phyloP scores from a whole-genome alignment of 2,797 vertebrate genomes.

The Coregonus sp. region DNA sequence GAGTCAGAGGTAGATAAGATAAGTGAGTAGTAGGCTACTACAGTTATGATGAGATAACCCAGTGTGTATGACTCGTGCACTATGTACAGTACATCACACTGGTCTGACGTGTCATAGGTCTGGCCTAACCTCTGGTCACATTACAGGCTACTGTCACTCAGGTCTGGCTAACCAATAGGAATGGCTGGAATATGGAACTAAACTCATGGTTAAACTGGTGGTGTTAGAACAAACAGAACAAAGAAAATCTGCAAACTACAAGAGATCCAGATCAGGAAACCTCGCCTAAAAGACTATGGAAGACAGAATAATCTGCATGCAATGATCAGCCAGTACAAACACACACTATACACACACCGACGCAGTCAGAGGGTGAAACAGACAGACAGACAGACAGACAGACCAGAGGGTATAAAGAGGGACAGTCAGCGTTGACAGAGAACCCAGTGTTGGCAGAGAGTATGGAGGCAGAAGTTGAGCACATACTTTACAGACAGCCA shows the following conservation, averaged over 20 bases:
- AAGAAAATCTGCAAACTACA: not conserved
- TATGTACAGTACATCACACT: constrained; percentile 13
- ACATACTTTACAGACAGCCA: constrained; percentile 42
- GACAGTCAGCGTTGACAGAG: too few species aligned
- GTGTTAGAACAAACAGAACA: constrained; percentile 10
- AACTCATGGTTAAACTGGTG: not conserved
- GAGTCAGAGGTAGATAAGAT: too few species aligned
- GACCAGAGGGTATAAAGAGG: not conserved
- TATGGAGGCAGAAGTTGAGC: too few species aligned
- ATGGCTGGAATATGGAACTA: not conserved
- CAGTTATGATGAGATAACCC: not conserved
- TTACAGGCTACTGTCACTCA: not conserved
- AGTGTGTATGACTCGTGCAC: not conserved
- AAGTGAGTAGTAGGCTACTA: too few species aligned
- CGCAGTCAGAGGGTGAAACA: not conserved
- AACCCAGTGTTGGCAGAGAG: too few species aligned
- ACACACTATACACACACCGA: not conserved
- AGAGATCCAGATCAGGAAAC: constrained; percentile 21
- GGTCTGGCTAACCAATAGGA: too few species aligned
- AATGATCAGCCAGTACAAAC: constrained; percentile 9
- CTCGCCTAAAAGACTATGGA: constrained; percentile 17
- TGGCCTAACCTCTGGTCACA: constrained; percentile 4
- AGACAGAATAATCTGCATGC: constrained; percentile 50
- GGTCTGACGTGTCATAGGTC: not conserved
- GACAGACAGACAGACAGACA: not conserved